These are phyloP conservation scores for Aphidius ervi DNA, from an alignment of 1,140 invertebrate species.

Conservation along the genomic window DNA sequence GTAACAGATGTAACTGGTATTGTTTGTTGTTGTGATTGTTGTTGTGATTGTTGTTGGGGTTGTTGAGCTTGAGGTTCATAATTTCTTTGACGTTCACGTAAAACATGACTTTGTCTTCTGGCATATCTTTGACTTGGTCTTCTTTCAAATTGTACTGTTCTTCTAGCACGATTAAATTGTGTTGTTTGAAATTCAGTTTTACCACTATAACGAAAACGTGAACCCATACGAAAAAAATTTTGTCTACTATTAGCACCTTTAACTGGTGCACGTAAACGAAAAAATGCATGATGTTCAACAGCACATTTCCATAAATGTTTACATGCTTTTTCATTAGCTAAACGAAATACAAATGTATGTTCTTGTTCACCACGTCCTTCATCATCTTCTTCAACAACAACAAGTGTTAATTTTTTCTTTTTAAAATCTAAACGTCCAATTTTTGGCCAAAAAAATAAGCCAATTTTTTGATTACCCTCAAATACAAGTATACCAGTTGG, in stretches of 20 bases:
- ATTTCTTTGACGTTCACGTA: conserved; percentile 66
- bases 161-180: conserved; percentile 77
- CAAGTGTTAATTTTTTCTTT: conserved; percentile 90
- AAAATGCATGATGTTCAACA: conserved; percentile 98
- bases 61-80: conserved; percentile 30
- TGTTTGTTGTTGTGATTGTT: conserved; percentile 49
- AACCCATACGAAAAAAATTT: conserved; percentile 97
- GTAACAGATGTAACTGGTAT: not conserved
- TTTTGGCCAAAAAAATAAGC: conserved; percentile 97
- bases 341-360: conserved; percentile 76
- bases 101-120: conserved; percentile 78
- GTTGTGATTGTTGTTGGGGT: conserved; percentile 45
- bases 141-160: conserved; percentile 92
- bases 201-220: conserved; percentile 89
- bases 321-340: conserved; percentile 95
- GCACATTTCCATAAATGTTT: conserved; percentile 99
- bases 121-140: conserved; percentile 94
- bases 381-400: conserved; percentile 95
- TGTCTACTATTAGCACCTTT: conserved; percentile 85
- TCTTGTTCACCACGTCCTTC: conserved; percentile 83
- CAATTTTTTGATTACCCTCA: conserved; percentile 92
- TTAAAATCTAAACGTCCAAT: conserved; percentile 92
- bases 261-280: conserved; percentile 84
- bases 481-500: conserved; percentile 97
- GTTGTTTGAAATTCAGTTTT: conserved; percentile 96